These are phyloP conservation scores for Australoheros facetus DNA, from an alignment of 2,797 vertebrate species.

Conservation along the genomic window DNA sequence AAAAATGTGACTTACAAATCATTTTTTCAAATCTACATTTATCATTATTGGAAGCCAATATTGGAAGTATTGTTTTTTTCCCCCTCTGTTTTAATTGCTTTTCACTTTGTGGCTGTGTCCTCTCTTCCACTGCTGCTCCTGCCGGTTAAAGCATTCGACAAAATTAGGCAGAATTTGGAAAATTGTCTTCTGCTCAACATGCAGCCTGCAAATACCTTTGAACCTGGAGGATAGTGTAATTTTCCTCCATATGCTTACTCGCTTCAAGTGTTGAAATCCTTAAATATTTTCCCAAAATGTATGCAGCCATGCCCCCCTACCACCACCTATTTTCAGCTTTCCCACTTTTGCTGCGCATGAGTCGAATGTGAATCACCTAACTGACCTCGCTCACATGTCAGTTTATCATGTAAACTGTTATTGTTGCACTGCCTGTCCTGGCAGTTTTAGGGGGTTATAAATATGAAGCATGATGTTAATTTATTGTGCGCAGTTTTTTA, in stretches of 20 bases:
- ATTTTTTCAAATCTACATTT: background rate
- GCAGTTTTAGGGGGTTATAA: conserved; percentile 11
- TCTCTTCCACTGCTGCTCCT: conserved; percentile 3
- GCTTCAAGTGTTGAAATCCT: conserved; percentile 36
- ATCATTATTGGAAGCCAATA: background rate
- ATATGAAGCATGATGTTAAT: conserved; percentile 26
- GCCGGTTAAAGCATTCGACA: conserved; percentile 28
- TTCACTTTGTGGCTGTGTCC: conserved; percentile 1
- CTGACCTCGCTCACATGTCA: background rate
- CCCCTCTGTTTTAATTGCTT: background rate
- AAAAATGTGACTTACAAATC: background rate
- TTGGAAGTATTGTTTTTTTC: background rate
- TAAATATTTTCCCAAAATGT: conserved; percentile 26
- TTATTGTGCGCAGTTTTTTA: background rate
- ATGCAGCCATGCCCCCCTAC: background rate
- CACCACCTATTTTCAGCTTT: background rate
- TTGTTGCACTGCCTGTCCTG: background rate
- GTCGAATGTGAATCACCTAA: conserved; percentile 11
- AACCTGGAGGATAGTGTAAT: conserved; percentile 14
- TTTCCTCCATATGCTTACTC: conserved; percentile 24
- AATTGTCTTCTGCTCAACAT: conserved; percentile 36
- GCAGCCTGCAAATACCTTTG: conserved; percentile 19
- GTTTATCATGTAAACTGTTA: conserved; percentile 30
- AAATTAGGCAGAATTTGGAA: conserved; percentile 32
- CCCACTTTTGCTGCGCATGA: background rate